Evolutionary conservation across 2,113 vertebrate genomes (phyloP).

Genomic region (Rattus rattus): DNA sequence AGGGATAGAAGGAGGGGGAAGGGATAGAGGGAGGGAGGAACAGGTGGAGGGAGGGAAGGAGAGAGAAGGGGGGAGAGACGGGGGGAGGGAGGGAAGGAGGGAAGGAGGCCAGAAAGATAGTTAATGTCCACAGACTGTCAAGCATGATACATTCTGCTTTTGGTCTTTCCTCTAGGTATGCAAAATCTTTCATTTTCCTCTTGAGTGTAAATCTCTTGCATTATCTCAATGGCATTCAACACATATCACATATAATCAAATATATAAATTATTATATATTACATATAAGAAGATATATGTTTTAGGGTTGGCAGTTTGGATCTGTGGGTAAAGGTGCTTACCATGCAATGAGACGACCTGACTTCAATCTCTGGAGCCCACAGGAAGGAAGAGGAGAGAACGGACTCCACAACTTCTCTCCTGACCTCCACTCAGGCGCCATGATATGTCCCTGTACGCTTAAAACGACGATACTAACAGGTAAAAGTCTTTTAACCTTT

Average conservation of each 20-base stretch:
- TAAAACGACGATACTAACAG: neutral
- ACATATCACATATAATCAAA: neutral
- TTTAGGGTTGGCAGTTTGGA: neutral
- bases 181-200: neutral
- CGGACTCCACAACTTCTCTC: neutral
- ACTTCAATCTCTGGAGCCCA: neutral
- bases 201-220: neutral
- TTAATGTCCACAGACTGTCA: neutral
- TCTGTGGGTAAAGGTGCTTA: neutral
- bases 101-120: neutral
- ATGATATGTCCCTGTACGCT: neutral
- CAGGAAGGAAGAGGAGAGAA: neutral
- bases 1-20: accelerated
- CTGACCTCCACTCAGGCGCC: neutral
- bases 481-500: neutral
- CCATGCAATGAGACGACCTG: neutral
- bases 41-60: no score
- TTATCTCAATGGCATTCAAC: neutral
- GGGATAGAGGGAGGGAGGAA: no score
- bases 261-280: neutral
- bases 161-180: neutral
- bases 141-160: neutral
- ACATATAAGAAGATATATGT: neutral
- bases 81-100: neutral
- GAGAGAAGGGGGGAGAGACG: accelerated